These are phyloP conservation scores for Esox masquinongy DNA, from an alignment of 2,797 vertebrate species.

Conservation along the genomic window DNA sequence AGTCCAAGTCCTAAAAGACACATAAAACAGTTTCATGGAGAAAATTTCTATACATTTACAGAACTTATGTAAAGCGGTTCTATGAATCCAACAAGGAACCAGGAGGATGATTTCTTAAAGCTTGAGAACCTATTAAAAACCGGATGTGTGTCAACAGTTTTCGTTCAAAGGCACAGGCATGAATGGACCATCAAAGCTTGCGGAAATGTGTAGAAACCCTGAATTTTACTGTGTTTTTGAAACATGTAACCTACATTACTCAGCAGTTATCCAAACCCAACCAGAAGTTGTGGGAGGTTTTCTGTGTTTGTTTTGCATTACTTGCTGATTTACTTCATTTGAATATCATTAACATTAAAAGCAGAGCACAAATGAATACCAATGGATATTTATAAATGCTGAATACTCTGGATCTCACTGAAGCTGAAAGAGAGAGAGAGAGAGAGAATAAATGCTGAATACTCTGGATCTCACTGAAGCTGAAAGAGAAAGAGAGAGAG, in stretches of 20 bases:
- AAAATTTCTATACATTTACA: slow-evolving; percentile 4
- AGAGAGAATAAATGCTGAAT: neutral
- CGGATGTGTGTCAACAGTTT: no score
- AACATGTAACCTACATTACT: neutral
- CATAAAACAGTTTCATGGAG: no score
- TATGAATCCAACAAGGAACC: neutral
- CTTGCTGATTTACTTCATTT: neutral
- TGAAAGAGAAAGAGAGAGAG: neutral
- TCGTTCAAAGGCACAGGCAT: neutral
- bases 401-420: neutral
- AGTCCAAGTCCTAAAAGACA: no score
- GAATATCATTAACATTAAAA: neutral
- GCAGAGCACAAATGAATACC: neutral
- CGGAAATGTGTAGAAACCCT: neutral
- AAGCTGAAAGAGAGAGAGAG: neutral
- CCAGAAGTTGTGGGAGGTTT: neutral
- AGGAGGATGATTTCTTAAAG: neutral
- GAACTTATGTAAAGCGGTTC: slow-evolving; percentile 19
- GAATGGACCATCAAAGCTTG: no score
- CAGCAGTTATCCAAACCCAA: neutral
- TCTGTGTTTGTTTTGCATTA: neutral
- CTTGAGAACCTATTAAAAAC: neutral
- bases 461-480: neutral
- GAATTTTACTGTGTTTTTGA: neutral
- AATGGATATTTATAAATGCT: neutral